These are phyloP conservation scores for Oriolus oriolus DNA, from an alignment of 2,113 vertebrate genomes.

Conservation along the genomic window DNA sequence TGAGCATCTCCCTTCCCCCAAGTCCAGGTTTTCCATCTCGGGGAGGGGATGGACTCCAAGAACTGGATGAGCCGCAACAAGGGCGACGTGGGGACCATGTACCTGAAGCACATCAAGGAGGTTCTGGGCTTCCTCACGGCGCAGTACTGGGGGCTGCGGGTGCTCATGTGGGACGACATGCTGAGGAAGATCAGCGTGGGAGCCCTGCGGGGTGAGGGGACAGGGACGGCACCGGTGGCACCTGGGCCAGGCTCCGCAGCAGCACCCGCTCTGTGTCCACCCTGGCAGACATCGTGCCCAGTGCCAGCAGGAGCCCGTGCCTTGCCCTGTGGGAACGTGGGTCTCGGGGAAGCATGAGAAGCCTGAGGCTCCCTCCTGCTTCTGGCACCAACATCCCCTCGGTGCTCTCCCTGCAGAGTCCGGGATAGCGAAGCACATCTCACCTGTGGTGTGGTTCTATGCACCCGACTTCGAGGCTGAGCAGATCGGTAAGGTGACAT, in stretches of 20 bases:
- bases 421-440: neutral
- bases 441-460: slow-evolving; percentile 63
- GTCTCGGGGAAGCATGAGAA: rapidly evolving
- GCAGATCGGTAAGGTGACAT: slow-evolving; percentile 4
- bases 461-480: neutral
- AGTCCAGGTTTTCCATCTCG: slow-evolving; percentile 73
- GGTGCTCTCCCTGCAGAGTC: neutral
- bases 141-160: slow-evolving; percentile 33
- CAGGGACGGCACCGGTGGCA: rapidly evolving
- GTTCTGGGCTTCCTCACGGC: slow-evolving; percentile 61
- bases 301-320: neutral
- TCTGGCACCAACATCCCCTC: rapidly evolving
- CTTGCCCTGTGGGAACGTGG: neutral
- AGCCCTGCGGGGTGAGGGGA: slow-evolving; percentile 61
- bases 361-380: neutral
- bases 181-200: slow-evolving; percentile 54
- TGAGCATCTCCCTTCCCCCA: neutral
- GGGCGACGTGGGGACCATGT: slow-evolving; percentile 67
- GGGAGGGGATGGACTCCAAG: slow-evolving; percentile 74
- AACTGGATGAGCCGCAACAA: slow-evolving; percentile 67
- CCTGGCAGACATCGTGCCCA: rapidly evolving
- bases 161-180: slow-evolving; percentile 79
- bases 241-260: neutral
- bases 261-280: rapidly evolving
- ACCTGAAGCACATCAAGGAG: slow-evolving; percentile 70